Base-by-base conservation (phyloP, 92 coral and sea anemone species). In the Muricea muricata region DNA sequence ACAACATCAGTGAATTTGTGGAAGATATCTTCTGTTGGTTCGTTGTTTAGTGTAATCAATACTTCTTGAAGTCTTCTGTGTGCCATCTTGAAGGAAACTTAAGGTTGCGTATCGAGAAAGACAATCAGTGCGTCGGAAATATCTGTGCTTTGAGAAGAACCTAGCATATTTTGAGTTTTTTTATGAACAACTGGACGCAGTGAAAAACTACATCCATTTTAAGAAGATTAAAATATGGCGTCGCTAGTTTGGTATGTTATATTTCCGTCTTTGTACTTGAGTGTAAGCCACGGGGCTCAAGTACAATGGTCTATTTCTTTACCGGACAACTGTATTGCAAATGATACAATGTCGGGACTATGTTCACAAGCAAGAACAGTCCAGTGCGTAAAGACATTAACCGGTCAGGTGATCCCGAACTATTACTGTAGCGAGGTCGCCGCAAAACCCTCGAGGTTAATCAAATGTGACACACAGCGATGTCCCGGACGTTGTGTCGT, bases 401-500 rank as follows among this genome's bases (percentile, higher is more conserved):
- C 30, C 54, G 71, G 83, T 21, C 69, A 78, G 42, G 34, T 32
- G 12, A 39, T 78, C 7, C 83, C 83, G 7, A 71, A 57, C 8
- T 57, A 57, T 39, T 78, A 78, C 34, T 78, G 83, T 24, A 20
- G 15, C 12, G 33, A 11, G 35, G 40, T 13, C 7, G 2, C 55
- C 1, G 3, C 0, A 0, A 78, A 56, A 58, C 83, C 83, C 23
- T 5, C 54, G 23, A 7, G 71, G 13, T 26, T 25, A 10, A 63
- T 78, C 24, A 13, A 40, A 11, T 78, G 83, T 23, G 83, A 56
- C 71, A 35, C 58, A 8, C 56, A 50, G 24, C 28, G 58, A 39
- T 78, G 83, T 40, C 37, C 52, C 30, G 69, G 24, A 39, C 83
- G 71, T 31, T 78, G 83, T 24, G 71, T 78, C 34, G 83, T 78